Evolutionary conservation across 1,140 invertebrate species (phyloP).

Genomic region (Batillaria attramentaria): DNA sequence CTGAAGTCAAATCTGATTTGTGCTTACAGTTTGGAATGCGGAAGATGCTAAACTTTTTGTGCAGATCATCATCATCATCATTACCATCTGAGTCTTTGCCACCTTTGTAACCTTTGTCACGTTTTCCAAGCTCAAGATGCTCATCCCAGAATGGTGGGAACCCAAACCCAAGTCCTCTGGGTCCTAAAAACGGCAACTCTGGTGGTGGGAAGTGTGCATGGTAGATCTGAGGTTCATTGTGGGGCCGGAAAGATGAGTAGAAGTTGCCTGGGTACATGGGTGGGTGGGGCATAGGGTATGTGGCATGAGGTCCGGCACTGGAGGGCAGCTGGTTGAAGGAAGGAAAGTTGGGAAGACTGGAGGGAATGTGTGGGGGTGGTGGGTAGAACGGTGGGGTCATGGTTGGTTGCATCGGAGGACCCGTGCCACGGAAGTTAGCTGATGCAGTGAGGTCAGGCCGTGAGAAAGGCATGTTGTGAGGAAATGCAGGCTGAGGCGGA

Average conservation of each 20-base stretch:
- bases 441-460: conserved; percentile 30
- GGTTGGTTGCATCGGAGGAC: conserved; percentile 30
- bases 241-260: conserved; percentile 41
- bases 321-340: conserved; percentile 35
- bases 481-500: conserved; percentile 27
- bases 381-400: conserved; percentile 46
- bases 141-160: conserved; percentile 10
- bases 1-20: background rate
- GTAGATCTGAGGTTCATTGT: conserved; percentile 45
- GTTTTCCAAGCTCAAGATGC: background rate
- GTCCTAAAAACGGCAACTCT: conserved; percentile 24
- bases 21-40: conserved; percentile 2
- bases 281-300: conserved; percentile 40
- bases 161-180: background rate
- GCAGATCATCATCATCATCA: conserved; percentile 26
- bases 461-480: conserved; percentile 36
- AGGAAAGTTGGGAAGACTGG: conserved; percentile 43
- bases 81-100: conserved; percentile 1
- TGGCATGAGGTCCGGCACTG: conserved; percentile 27
- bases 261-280: conserved; percentile 45
- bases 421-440: conserved; percentile 15
- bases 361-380: conserved; percentile 37
- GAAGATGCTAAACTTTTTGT: conserved; percentile 30
- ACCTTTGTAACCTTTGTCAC: background rate
- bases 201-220: conserved; percentile 34